These are phyloP conservation scores for Nothoprocta perdicaria DNA, from an alignment of 2,113 vertebrate species.

Conservation along the genomic window DNA sequence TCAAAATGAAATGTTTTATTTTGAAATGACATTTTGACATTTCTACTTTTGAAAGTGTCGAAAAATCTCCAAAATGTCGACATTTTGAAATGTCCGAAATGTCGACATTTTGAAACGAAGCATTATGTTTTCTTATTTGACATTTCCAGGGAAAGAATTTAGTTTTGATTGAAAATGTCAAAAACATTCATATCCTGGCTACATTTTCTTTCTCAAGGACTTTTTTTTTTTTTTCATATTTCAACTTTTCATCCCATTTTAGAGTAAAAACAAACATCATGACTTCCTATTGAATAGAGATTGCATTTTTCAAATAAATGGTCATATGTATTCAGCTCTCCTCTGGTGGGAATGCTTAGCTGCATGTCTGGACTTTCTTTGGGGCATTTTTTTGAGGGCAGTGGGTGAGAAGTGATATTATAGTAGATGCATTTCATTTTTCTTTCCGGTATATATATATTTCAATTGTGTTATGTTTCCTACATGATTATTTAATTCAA, in stretches of 20 bases:
- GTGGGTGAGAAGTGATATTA: background rate
- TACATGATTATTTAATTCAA: conserved; percentile 42
- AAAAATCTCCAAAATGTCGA: conserved; percentile 67
- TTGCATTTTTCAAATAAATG: conserved; percentile 59
- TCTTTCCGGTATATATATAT: background rate
- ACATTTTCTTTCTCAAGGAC: conserved; percentile 59
- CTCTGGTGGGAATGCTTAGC: background rate
- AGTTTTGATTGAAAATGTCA: conserved; percentile 74
- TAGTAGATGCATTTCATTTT: conserved; percentile 1
- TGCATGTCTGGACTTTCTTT: conserved; percentile 5
- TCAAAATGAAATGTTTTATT: conserved; percentile 65
- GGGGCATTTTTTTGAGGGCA: background rate
- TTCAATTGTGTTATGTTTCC: conserved; percentile 20
- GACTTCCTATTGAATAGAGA: conserved; percentile 50
- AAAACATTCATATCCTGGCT: conserved; percentile 71
- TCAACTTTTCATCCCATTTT: conserved; percentile 68
- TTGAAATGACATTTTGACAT: conserved; percentile 69
- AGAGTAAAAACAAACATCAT: conserved; percentile 71
- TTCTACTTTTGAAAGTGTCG: conserved; percentile 68
- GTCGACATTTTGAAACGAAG: conserved; percentile 69
- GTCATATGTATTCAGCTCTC: conserved; percentile 27
- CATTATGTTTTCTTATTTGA: conserved; percentile 74
- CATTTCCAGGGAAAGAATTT: conserved; percentile 73
- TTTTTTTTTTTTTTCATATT: conserved; percentile 39
- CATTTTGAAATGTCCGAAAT: conserved; percentile 71